Conservation (phyloP, 2,888 invertebrate genomes). For the Metopia argyrocephala region DNA sequence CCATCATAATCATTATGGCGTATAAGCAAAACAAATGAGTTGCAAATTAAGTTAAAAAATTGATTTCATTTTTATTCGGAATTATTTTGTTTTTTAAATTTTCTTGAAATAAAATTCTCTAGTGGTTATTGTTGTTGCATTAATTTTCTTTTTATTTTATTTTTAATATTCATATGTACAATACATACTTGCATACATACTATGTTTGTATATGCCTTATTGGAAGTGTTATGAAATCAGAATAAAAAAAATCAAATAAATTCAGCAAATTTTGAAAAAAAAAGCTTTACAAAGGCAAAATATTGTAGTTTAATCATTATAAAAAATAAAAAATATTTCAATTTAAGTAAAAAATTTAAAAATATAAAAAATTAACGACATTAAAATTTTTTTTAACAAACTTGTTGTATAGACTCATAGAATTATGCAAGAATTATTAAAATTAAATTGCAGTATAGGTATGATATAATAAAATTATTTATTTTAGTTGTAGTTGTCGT, state of each 20-base stretch:
- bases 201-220: slow-evolving; percentile 30
- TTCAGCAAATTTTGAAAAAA: background rate
- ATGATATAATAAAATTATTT: slow-evolving; percentile 36
- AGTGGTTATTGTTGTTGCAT: slow-evolving; percentile 2
- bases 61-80: slow-evolving; percentile 52
- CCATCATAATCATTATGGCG: slow-evolving; percentile 43
- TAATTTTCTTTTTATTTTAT: background rate
- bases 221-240: slow-evolving; percentile 57
- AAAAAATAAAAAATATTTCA: background rate
- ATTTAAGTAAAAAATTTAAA: slow-evolving; percentile 4
- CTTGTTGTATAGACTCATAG: background rate
- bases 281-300: slow-evolving; percentile 1
- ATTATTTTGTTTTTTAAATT: slow-evolving; percentile 7
- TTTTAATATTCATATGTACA: too few species aligned
- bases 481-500: too few species aligned
- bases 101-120: background rate
- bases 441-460: slow-evolving; percentile 8
- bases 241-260: slow-evolving; percentile 12
- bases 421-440: slow-evolving; percentile 55
- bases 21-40: slow-evolving; percentile 16
- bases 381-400: background rate
- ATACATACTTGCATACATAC: too few species aligned
- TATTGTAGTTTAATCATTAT: slow-evolving; percentile 4
- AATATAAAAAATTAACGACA: background rate
- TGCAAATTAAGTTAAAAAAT: slow-evolving; percentile 45